Conservation (phyloP, 2,113 vertebrate genomes). For the Ellobius talpinus region DNA sequence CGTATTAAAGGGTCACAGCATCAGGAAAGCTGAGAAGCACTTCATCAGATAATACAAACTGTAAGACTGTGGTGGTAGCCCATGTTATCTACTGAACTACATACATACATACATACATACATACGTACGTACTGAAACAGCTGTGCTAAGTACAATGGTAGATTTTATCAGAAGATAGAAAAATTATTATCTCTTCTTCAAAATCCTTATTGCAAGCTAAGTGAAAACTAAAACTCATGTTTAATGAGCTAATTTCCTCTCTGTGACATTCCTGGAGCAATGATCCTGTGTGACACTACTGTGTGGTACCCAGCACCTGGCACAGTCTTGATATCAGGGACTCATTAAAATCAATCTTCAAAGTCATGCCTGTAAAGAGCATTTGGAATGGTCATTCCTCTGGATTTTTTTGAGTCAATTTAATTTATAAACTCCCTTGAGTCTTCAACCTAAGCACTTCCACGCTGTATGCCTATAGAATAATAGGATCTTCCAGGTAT, state of each 20-base stretch:
- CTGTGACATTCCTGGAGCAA: background rate
- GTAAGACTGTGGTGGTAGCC: background rate
- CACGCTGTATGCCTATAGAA: background rate
- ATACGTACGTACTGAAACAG: background rate
- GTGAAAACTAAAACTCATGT: background rate
- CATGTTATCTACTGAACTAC: background rate
- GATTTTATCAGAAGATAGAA: background rate
- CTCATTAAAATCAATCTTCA: background rate
- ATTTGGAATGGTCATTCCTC: background rate
- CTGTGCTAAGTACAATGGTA: background rate
- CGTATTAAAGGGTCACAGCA: background rate
- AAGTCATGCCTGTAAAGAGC: background rate
- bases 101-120: too few species aligned
- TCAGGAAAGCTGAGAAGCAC: background rate
- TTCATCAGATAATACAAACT: conserved; percentile 13
- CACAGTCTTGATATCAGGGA: background rate
- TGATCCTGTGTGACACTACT: background rate
- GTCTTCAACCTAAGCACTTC: background rate
- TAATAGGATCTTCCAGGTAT: background rate
- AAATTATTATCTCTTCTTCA: background rate
- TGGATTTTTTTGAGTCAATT: background rate
- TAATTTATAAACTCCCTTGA: background rate
- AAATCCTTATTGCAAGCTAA: conserved; percentile 41
- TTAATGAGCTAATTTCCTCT: background rate
- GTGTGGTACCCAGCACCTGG: background rate